Base-by-base conservation (phyloP, 2,797 vertebrate genomes). In the Ceryle rudis region DNA sequence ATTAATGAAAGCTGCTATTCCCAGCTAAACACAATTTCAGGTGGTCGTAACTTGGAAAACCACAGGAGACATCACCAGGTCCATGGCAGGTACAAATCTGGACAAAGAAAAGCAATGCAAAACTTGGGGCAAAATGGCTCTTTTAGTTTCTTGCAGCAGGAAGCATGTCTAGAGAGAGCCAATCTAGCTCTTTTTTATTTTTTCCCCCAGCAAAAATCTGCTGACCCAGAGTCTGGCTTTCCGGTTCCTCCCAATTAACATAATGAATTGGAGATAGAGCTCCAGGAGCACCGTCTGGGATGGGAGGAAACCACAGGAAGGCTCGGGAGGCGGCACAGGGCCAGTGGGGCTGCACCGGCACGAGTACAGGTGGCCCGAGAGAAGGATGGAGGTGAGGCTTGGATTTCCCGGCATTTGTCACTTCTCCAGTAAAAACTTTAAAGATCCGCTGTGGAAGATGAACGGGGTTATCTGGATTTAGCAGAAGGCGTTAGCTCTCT, bases 1-100 rank as follows among this genome's bases (percentile, higher is more conserved):
- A 22, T 85, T 93, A 97, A 95, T 95, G 95, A 97, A 93, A 97
- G 86, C 90, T 90, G 91, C 92, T 93, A 65, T 94, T 96, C 91
- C 94, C 95, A 87, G 96, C 93, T 86, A 86, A 96, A 95, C 88
- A 82, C 90, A 88, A 90, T 95, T 95, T 95, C 96, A 90, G 85
- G 86, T 88, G 86, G 60, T 73, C 12, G 7, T 90, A 95, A 95
- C 87, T 94, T 88, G 41, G 80, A 91, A 95, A 95, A 84, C 78
- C 93, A 44, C 5, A 0, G 67, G 94, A 92, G 90, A 93, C 74
- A 31, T 73, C 44, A 41, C 41, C 8, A 10, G 42, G 41, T 66
- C 69, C 18, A 1, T 0, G 0, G 62, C 5, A 5, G 86, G 80
- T 86, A 96, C 81, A 60, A 66, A 52, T 35, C 60, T 73, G 64